phyloP scores from a whole-genome alignment of 2,113 vertebrate genomes.

The Eublepharis macularius region DNA sequence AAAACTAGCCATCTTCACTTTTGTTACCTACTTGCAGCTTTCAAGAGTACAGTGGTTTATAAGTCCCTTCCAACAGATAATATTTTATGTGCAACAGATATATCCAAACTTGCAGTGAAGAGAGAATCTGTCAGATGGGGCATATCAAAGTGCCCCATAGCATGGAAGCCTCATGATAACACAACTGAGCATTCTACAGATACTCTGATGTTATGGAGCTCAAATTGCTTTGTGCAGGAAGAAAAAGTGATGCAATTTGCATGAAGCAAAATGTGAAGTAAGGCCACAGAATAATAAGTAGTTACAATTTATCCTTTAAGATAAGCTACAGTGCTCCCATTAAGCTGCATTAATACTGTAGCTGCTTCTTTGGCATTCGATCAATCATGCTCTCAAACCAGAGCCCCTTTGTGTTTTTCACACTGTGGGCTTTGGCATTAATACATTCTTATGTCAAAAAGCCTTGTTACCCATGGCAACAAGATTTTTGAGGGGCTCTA shows the following conservation, averaged over 20 bases:
- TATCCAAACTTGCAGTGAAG: constrained; percentile 36
- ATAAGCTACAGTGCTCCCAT: constrained; percentile 67
- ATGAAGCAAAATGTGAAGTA: constrained; percentile 53
- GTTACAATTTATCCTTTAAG: constrained; percentile 68
- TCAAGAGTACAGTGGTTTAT: neutral
- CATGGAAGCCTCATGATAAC: constrained; percentile 7
- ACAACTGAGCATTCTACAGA: constrained; percentile 10
- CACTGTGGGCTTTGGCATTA: constrained; percentile 62
- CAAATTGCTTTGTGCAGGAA: constrained; percentile 38
- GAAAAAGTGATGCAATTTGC: constrained; percentile 55
- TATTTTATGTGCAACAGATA: constrained; percentile 25
- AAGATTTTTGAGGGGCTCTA: constrained; percentile 57
- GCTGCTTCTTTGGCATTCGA: constrained; percentile 63
- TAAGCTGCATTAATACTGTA: constrained; percentile 55
- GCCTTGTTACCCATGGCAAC: constrained; percentile 69
- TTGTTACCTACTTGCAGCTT: neutral
- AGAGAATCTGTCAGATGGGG: constrained; percentile 38
- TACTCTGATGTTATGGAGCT: constrained; percentile 41
- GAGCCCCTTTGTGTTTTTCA: constrained; percentile 71
- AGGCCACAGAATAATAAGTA: constrained; percentile 53
- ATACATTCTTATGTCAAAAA: constrained; percentile 70
- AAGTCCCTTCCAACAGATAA: constrained; percentile 14
- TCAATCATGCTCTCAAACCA: constrained; percentile 65
- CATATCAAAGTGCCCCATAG: constrained; percentile 58
- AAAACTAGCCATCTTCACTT: neutral